Percentiles rank a stretch among this genome's conserved stretches.
Evolutionary conservation across 2,113 vertebrate genomes (phyloP).

Genomic region (Onychostruthus taczanowskii): DNA sequence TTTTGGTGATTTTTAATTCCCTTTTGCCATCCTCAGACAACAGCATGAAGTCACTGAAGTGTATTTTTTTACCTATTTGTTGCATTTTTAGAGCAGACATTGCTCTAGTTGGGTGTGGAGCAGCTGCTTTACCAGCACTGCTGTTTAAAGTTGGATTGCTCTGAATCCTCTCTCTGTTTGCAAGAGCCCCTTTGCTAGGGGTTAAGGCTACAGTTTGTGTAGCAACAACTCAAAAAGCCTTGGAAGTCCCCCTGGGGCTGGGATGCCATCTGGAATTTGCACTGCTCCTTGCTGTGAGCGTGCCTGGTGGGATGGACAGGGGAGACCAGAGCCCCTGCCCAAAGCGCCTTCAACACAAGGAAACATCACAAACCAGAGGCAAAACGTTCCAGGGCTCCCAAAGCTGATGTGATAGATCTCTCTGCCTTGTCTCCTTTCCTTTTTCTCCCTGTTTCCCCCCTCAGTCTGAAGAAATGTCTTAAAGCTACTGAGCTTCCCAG

Average conservation of each 20-base stretch:
- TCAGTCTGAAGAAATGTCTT: not conserved
- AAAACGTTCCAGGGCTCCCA: not conserved
- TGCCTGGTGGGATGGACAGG: accelerated
- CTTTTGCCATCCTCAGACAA: not conserved
- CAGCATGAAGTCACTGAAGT: not conserved
- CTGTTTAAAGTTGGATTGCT: not conserved
- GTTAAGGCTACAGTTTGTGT: not conserved
- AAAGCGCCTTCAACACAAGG: not conserved
- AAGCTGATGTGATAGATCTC: not conserved
- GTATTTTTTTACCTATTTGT: not conserved
- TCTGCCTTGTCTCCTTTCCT: not conserved
- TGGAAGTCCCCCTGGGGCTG: not conserved
- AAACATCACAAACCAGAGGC: not conserved
- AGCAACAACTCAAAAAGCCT: not conserved
- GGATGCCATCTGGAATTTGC: not conserved
- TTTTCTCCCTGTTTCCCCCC: not conserved
- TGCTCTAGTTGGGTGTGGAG: not conserved
- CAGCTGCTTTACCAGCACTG: not conserved
- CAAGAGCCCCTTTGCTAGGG: not conserved
- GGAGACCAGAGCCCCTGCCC: not conserved
- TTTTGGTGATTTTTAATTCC: not conserved
- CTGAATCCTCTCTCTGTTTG: not conserved
- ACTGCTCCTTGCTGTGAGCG: accelerated
- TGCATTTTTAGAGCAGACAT: not conserved
- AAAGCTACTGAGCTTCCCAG: not conserved